Evolutionary conservation across 2,797 vertebrate genomes (phyloP), one percentile per base, ranked within the genome.

Genomic region (Hyperoplus lanceolatus): DNA sequence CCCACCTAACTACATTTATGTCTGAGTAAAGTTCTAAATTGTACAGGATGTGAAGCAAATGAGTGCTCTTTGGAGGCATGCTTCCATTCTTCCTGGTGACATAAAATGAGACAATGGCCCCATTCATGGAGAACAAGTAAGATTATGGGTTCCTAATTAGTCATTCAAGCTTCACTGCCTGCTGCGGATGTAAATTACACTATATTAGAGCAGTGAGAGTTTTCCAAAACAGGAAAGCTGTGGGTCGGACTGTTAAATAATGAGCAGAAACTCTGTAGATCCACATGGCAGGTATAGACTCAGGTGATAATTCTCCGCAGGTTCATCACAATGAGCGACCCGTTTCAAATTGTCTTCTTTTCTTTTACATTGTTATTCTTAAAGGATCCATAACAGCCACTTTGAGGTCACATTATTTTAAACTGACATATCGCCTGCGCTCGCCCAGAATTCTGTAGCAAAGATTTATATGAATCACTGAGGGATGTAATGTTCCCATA

Each of bases 401-500:
- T 42, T 60, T 53, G n/a, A 59, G 55, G 41, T 78, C 46, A 59
- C 16, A 29, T 53, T 48, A 62, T 42, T 54, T 53, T 48, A n/a
- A 63, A 41, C 8, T 48, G 18, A 43, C 7, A 29, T 18, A 45
- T 48, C 18, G 3, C 2, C 53, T 38, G 53, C 11, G n/a, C 39
- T 48, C 21, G 41, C 10, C 14, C 12, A 18, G 57, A 29, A 54
- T 18, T 51, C 51, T 42, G n/a, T 16, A 14, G 38, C 43, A 58
- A 42, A 55, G 7, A 74, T 56, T 36, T 29, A n/a, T 49, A 43
- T 18, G 38, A 63, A 61, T 46, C 3, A 16, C 21, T 46, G 21
- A 82, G 60, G 14, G 70, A 70, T 65, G 21, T 42, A 56, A 61
- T 45, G 21, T 39, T 64, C 18, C 39, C 59, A 63, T 42, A 16